Conservation (phyloP, 2,888 invertebrate species). For the Eristalinus sepulchralis region DNA sequence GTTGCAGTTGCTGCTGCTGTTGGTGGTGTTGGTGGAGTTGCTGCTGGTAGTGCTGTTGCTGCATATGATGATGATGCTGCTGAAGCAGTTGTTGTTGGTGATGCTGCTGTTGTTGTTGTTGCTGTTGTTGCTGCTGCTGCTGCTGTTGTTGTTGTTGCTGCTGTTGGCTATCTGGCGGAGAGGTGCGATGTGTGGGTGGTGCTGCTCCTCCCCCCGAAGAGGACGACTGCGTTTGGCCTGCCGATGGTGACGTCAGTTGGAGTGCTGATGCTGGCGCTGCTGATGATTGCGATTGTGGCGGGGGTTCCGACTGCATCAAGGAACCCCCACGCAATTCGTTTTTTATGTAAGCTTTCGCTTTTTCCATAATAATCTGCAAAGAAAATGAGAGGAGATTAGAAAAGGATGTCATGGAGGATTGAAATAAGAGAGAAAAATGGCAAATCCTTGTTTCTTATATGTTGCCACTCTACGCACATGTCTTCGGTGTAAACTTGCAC, state of each 20-base stretch:
- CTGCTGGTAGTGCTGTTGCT: constrained; percentile 66
- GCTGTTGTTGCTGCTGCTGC: constrained; percentile 62
- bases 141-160: constrained; percentile 57
- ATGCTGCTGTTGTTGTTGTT: constrained; percentile 34
- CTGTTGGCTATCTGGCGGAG: constrained; percentile 59
- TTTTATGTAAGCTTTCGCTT: constrained; percentile 87
- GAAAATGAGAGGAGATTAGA: constrained; percentile 1
- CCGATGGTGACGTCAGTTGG: constrained; percentile 43
- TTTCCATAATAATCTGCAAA: constrained; percentile 82
- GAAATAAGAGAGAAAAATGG: no score
- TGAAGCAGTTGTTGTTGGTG: constrained; percentile 46
- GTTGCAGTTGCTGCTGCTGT: constrained; percentile 65
- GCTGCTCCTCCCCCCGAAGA: constrained; percentile 46
- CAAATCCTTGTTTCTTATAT: no score
- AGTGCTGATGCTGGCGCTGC: constrained; percentile 62
- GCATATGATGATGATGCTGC: constrained; percentile 41
- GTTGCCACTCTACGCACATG: no score
- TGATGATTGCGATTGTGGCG: constrained; percentile 69
- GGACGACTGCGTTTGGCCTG: constrained; percentile 54
- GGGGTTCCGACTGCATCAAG: constrained; percentile 73
- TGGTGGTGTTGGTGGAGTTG: constrained; percentile 70
- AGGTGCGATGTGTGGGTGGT: constrained; percentile 57
- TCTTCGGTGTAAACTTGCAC: no score
- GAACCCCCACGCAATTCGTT: constrained; percentile 85
- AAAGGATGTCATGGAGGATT: no score